Percentiles rank a stretch among this genome's conserved stretches.
phyloP scores from a whole-genome alignment of 2,888 invertebrate species.

The Dicyrtomina minuta region DNA sequence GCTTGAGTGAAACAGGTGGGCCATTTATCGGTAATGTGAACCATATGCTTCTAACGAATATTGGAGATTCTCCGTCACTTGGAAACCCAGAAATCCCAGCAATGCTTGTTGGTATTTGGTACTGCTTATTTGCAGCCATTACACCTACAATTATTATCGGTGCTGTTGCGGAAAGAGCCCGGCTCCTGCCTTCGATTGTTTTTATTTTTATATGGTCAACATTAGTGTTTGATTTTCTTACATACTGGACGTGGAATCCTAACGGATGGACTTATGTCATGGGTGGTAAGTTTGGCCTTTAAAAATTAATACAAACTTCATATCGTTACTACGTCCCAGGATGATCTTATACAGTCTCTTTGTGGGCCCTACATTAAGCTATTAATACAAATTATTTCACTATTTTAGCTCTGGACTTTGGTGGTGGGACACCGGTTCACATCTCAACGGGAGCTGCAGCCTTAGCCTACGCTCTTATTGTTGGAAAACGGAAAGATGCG shows the following conservation, averaged over 20 bases:
- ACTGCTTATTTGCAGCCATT: slow-evolving; percentile 50
- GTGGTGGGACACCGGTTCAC: slow-evolving; percentile 45
- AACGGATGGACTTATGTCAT: slow-evolving; percentile 43
- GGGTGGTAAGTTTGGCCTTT: slow-evolving; percentile 32
- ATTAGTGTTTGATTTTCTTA: slow-evolving; percentile 48
- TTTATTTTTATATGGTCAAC: slow-evolving; percentile 50
- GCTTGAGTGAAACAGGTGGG: slow-evolving; percentile 41
- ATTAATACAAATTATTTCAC: too few species aligned
- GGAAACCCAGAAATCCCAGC: slow-evolving; percentile 46
- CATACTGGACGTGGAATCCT: slow-evolving; percentile 51
- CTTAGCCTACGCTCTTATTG: slow-evolving; percentile 43
- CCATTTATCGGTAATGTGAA: slow-evolving; percentile 45
- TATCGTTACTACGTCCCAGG: too few species aligned
- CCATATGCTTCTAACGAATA: slow-evolving; percentile 38
- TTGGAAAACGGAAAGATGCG: slow-evolving; percentile 41
- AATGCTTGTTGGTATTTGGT: slow-evolving; percentile 48
- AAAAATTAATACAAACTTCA: not conserved
- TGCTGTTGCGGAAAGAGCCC: slow-evolving; percentile 40
- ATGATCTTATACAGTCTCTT: not conserved
- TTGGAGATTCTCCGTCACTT: slow-evolving; percentile 38
- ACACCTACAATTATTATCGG: slow-evolving; percentile 51
- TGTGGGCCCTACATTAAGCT: too few species aligned
- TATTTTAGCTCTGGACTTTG: slow-evolving; percentile 44
- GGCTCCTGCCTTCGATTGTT: slow-evolving; percentile 45
- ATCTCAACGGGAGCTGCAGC: slow-evolving; percentile 44